phyloP scores from a whole-genome alignment of 1,140 invertebrate genomes.

The Arctopsyche grandis region DNA sequence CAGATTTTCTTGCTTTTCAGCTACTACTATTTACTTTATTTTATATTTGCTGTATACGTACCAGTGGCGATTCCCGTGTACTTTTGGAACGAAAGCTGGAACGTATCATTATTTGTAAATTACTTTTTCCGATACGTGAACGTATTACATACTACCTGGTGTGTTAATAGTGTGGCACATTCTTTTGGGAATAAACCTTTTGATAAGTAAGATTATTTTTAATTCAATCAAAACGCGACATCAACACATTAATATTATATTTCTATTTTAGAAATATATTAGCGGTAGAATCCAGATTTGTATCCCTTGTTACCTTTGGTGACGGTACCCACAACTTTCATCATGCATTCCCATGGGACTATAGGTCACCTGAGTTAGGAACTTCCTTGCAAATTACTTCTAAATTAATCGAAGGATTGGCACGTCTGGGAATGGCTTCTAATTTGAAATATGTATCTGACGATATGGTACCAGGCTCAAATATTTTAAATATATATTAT shows the following conservation, averaged over 20 bases:
- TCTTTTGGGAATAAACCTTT: constrained; percentile 63
- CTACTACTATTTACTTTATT: constrained; percentile 75
- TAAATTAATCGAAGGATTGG: constrained; percentile 64
- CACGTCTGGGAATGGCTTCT: constrained; percentile 69
- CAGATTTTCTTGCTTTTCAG: constrained; percentile 66
- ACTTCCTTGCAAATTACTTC: constrained; percentile 64
- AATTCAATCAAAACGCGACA: neutral
- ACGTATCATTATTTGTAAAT: constrained; percentile 66
- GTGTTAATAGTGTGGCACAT: constrained; percentile 79
- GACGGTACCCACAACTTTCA: constrained; percentile 87
- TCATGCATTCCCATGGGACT: constrained; percentile 81
- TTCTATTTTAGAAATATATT: constrained; percentile 65
- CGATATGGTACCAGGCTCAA: constrained; percentile 61
- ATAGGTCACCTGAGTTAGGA: constrained; percentile 71
- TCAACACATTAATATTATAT: constrained; percentile 24
- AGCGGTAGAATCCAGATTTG: constrained; percentile 68
- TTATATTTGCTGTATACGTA: constrained; percentile 73
- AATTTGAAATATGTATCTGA: constrained; percentile 69
- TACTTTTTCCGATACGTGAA: constrained; percentile 77
- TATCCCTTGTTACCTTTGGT: constrained; percentile 66
- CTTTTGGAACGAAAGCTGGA: constrained; percentile 75
- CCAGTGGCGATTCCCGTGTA: constrained; percentile 77
- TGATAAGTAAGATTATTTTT: constrained; percentile 58
- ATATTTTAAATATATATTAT: neutral
- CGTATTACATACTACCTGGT: constrained; percentile 83